Conservation (phyloP, 2,797 vertebrate genomes). For the Pygocentrus nattereri region DNA sequence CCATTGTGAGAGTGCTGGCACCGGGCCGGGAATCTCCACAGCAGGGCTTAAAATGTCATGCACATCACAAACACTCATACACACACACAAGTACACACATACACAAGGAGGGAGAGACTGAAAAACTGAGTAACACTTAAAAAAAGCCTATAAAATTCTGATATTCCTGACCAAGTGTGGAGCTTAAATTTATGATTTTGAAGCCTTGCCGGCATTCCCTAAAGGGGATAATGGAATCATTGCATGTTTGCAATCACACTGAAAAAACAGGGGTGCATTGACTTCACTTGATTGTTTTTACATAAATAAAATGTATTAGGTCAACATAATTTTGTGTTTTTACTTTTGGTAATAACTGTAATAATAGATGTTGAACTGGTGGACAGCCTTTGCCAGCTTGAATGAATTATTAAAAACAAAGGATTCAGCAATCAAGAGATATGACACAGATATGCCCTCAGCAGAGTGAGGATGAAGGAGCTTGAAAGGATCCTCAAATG, state of each 20-base stretch:
- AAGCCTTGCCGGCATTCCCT: constrained; percentile 10
- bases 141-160: constrained; percentile 12
- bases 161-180: constrained; percentile 20
- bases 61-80: constrained; percentile 26
- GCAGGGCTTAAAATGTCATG: constrained; percentile 59
- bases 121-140: constrained; percentile 13
- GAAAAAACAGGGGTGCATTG: background rate
- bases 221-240: constrained; percentile 23
- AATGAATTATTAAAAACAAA: no score
- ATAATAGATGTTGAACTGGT: no score
- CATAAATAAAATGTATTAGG: no score
- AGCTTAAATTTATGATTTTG: constrained; percentile 39
- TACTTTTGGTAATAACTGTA: no score
- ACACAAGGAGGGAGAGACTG: background rate
- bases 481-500: no score
- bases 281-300: no score
- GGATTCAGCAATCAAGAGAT: no score
- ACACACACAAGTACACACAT: background rate
- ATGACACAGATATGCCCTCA: no score
- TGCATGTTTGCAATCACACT: constrained; percentile 32
- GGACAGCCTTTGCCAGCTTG: no score
- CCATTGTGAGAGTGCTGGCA: constrained; percentile 51
- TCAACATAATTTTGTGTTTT: no score
- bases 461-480: no score
- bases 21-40: constrained; percentile 40